Conservation (phyloP, 1,140 invertebrate species). For the Plectus sambesii region DNA sequence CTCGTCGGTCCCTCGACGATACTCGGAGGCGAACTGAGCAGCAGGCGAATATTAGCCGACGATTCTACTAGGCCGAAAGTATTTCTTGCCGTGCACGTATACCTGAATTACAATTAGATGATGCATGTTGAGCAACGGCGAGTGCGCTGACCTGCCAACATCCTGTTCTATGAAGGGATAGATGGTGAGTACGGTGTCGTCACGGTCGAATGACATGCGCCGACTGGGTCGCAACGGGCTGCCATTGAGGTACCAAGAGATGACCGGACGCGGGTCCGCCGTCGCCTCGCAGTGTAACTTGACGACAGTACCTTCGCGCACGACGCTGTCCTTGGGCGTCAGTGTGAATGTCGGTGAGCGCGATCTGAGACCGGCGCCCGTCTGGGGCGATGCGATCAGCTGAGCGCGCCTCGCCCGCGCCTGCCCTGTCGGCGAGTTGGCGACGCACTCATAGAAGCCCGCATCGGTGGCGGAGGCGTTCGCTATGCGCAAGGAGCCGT, state of each 20-base stretch:
- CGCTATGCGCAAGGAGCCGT: too few relatives aligned
- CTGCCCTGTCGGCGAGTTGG: too few relatives aligned
- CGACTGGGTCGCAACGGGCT: conserved; percentile 25
- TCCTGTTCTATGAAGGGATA: conserved; percentile 45
- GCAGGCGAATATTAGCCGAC: conserved; percentile 20
- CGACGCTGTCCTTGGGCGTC: conserved; percentile 29
- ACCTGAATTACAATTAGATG: conserved; percentile 20
- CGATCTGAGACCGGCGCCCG: too few relatives aligned
- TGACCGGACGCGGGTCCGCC: conserved; percentile 34
- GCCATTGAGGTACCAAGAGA: conserved; percentile 37
- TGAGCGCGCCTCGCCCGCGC: too few relatives aligned
- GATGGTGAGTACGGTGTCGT: conserved; percentile 32
- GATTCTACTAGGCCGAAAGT: conserved; percentile 22
- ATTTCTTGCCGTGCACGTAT: conserved; percentile 35
- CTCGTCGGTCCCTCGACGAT: conserved; percentile 27
- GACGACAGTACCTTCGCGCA: conserved; percentile 36
- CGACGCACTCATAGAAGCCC: too few relatives aligned
- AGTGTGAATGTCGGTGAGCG: too few relatives aligned
- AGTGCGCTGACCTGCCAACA: conserved; percentile 24
- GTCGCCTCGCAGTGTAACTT: conserved; percentile 39
- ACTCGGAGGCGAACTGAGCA: conserved; percentile 24
- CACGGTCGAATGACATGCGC: conserved; percentile 28
- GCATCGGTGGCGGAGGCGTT: too few relatives aligned
- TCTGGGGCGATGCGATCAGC: too few relatives aligned
- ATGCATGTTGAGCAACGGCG: not conserved